Evolutionary conservation across 2,888 invertebrate genomes (phyloP), one percentile per base, ranked within the genome.

Genomic region (Trachelus troglodyta): DNA sequence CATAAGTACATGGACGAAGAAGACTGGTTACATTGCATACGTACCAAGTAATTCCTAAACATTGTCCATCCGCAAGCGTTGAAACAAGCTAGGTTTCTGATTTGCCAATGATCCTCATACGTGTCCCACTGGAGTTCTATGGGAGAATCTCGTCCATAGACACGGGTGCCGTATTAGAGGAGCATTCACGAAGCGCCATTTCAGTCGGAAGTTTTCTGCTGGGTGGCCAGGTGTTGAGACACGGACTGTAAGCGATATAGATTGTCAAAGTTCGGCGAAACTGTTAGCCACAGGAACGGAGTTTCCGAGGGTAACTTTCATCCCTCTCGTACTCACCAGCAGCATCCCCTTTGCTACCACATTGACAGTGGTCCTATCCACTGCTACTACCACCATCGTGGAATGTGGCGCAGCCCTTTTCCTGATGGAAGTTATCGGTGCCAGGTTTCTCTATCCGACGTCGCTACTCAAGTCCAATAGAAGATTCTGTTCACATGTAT

Each of bases 191-290:
- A 23, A 23, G 15, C 56, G 56, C 56, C 56, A 56, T 56, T 56
- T 56, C 9, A 56, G 56, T 75, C 69, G 74, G 74, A 86, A 87
- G 82, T 87, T 87, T 87, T 86, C 85, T 81, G 82, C 80, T 81
- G 81, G 82, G 83, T 84, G 79, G 88, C 87, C 88, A 86, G 88
- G 88, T 88, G 88, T 86, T 83, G 85, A 85, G 85, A 89, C 89
- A 89, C 86, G 85, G 80, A 82, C 83, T 85, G 83, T 82, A 85
- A 86, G 84, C 85, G 85, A 85, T 86, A 89, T 88, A 88, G 87
- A 89, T 89, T 88, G 88, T 88, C 86, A 85, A 89, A 89, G 87
- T 89, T 89, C 82, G 79, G 75, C 69, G 84, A 84, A 87, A 87
- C 87, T 85, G 84, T 86, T 86, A 83, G 85, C 86, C 86, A 77